These are phyloP conservation scores for Parambassis ranga DNA, from an alignment of 2,797 vertebrate genomes.

Conservation along the genomic window DNA sequence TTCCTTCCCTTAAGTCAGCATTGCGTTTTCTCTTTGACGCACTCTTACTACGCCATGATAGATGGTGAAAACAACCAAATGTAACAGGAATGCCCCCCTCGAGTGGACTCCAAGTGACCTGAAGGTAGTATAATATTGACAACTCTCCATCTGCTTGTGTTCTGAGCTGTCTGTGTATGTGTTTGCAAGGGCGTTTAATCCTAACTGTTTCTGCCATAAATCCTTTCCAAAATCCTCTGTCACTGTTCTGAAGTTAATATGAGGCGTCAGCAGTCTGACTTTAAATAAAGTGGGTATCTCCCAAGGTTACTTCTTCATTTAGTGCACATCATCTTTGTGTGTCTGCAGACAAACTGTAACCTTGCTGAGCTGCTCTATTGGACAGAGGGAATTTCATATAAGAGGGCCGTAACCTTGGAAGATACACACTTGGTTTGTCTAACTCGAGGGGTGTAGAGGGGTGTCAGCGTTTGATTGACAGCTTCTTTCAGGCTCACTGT, in stretches of 20 bases:
- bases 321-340: background rate
- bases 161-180: no score
- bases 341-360: slow-evolving; percentile 2
- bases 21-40: no score
- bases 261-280: background rate
- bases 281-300: background rate
- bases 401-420: background rate
- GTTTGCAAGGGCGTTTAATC: background rate
- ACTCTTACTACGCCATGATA: no score
- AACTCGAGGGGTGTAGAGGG: background rate
- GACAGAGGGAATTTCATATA: background rate
- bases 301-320: background rate
- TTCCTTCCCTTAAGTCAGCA: no score
- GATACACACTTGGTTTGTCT: background rate
- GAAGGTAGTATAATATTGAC: no score
- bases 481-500: background rate
- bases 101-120: no score
- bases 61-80: no score
- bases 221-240: background rate
- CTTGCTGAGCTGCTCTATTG: background rate
- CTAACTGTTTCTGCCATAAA: background rate
- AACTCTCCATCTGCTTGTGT: no score
- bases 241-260: background rate
- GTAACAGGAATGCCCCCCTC: no score
- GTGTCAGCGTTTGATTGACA: background rate